phyloP scores from a whole-genome alignment of 2,888 invertebrate genomes.

The Tenthredo mesomela region DNA sequence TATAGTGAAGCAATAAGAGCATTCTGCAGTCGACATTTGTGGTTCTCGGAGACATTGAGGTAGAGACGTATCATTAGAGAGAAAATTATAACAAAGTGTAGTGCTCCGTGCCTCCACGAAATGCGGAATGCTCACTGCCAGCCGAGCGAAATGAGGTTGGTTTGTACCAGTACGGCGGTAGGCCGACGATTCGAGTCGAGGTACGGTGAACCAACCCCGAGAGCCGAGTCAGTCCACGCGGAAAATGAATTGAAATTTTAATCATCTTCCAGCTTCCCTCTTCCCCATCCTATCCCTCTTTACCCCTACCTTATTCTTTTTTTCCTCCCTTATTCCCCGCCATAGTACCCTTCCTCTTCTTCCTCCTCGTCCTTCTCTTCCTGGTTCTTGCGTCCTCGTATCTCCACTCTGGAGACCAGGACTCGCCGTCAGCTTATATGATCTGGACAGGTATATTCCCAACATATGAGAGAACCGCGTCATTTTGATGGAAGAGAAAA shows the following conservation, averaged over 20 bases:
- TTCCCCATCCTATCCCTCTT: not conserved
- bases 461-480: not conserved
- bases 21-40: slow-evolving; percentile 41
- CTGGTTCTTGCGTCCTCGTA: not conserved
- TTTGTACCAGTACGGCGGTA: slow-evolving; percentile 17
- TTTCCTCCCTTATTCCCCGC: slow-evolving; percentile 1
- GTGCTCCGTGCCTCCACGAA: slow-evolving; percentile 53
- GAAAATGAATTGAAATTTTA: slow-evolving; percentile 73
- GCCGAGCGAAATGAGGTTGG: slow-evolving; percentile 50
- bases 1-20: slow-evolving; percentile 26
- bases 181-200: slow-evolving; percentile 50
- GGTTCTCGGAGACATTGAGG: slow-evolving; percentile 61
- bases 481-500: not conserved
- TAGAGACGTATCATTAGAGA: slow-evolving; percentile 67
- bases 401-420: not conserved
- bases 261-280: slow-evolving; percentile 63
- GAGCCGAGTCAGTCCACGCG: slow-evolving; percentile 69
- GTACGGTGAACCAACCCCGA: slow-evolving; percentile 36
- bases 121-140: slow-evolving; percentile 50
- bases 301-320: not conserved
- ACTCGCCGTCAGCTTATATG: not conserved
- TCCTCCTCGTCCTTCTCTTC: slow-evolving; percentile 35
- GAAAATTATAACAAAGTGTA: slow-evolving; percentile 71
- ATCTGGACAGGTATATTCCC: not conserved
- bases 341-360: slow-evolving; percentile 27